Evolutionary conservation across 2,113 vertebrate genomes (phyloP).

Genomic region (Urocitellus parryii): DNA sequence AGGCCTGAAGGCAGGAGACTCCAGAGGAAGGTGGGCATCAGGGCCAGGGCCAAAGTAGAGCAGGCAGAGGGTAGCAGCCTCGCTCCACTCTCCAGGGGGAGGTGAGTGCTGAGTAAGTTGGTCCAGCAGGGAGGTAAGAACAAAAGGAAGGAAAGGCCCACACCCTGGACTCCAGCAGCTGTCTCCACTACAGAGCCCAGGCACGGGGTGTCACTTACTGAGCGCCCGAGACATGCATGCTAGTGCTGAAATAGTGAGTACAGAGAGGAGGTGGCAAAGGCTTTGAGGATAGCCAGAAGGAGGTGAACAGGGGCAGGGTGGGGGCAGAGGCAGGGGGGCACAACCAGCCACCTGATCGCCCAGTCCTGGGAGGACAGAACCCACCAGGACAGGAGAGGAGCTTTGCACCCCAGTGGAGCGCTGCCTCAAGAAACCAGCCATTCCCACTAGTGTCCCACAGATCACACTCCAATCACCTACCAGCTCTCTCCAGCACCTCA

Average conservation of each 20-base stretch:
- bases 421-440: too few species aligned
- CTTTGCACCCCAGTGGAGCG: background rate
- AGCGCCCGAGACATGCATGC: too few species aligned
- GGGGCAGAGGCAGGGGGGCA: background rate
- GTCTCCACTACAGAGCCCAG: background rate
- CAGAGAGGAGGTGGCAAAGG: background rate
- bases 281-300: background rate
- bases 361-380: background rate
- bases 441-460: background rate
- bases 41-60: too few species aligned
- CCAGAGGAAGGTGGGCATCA: background rate
- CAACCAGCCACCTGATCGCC: background rate
- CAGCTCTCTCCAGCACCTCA: background rate
- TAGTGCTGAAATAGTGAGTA: background rate
- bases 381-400: background rate
- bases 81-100: background rate
- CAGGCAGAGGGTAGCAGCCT: background rate
- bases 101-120: background rate
- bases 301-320: background rate
- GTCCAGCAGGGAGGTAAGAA: background rate
- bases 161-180: background rate
- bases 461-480: background rate
- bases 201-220: background rate
- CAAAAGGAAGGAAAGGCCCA: background rate
- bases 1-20: background rate